phyloP scores from a whole-genome alignment of 2,888 invertebrate species.

The Barypeithes pellucidus region DNA sequence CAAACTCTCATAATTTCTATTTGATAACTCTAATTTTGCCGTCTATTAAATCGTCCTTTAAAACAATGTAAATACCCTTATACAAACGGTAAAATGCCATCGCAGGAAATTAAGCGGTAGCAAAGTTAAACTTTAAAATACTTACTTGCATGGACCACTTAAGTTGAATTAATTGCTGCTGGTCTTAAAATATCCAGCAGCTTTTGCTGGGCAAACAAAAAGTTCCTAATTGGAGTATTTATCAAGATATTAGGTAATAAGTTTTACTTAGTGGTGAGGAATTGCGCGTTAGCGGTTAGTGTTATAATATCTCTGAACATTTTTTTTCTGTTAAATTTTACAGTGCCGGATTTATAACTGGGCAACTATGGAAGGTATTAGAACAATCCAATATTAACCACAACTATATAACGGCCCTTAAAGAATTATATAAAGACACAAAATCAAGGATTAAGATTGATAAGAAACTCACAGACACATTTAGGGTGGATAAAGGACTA shows the following conservation, averaged over 20 bases:
- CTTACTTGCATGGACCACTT: slow-evolving; percentile 24
- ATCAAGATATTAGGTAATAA: slow-evolving; percentile 22
- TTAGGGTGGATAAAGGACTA: too few relatives aligned
- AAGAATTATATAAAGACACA: too few relatives aligned
- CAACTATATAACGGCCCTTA: too few relatives aligned
- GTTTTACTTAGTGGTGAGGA: background rate
- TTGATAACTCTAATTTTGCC: background rate
- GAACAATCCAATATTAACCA: too few relatives aligned
- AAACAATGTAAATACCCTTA: slow-evolving; percentile 4
- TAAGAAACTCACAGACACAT: too few relatives aligned
- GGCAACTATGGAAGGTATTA: too few relatives aligned
- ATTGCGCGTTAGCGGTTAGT: background rate
- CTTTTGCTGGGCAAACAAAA: slow-evolving; percentile 22
- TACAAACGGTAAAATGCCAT: slow-evolving; percentile 1
- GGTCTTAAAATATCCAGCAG: slow-evolving; percentile 21
- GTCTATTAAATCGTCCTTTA: background rate
- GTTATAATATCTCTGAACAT: background rate
- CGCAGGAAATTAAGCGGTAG: slow-evolving; percentile 10
- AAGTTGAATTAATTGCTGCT: slow-evolving; percentile 19
- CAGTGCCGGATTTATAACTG: too few relatives aligned
- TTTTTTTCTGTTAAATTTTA: background rate
- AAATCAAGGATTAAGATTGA: too few relatives aligned
- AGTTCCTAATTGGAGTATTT: slow-evolving; percentile 2
- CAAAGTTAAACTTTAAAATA: slow-evolving; percentile 20
- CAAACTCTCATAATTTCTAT: background rate